phyloP scores from a whole-genome alignment of 2,797 vertebrate genomes.

The Anomalospiza imberbis region DNA sequence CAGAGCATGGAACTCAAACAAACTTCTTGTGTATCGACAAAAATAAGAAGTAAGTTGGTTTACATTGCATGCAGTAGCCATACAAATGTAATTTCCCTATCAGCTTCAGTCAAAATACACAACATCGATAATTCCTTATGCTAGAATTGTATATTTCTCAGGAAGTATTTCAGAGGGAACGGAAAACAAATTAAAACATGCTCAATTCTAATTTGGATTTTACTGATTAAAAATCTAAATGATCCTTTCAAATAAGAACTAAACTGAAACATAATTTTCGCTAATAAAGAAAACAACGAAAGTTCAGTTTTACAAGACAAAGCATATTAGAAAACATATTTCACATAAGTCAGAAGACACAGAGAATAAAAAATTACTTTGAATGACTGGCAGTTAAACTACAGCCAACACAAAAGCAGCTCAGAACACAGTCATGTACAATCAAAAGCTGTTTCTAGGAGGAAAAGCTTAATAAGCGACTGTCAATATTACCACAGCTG shows the following conservation, averaged over 20 bases:
- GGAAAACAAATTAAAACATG: neutral
- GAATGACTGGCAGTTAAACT: neutral
- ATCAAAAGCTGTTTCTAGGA: neutral
- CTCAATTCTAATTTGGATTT: conserved; percentile 32
- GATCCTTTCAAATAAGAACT: neutral
- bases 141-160: neutral
- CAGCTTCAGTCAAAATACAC: neutral
- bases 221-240: conserved; percentile 38
- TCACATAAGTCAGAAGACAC: conserved; percentile 1
- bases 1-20: neutral
- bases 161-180: neutral
- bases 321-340: conserved; percentile 9
- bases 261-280: conserved; percentile 42
- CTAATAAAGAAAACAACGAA: conserved; percentile 57
- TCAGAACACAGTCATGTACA: neutral
- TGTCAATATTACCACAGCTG: neutral
- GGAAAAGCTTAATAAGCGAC: neutral
- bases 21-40: neutral
- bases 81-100: neutral
- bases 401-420: neutral
- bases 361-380: conserved; percentile 27
- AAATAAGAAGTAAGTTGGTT: neutral
- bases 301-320: conserved; percentile 44
- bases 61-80: neutral
- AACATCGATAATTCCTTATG: neutral